Percentiles rank a stretch among this genome's conserved stretches.
Conservation (phyloP, 2,113 vertebrate genomes). For the Hassar affinis region DNA sequence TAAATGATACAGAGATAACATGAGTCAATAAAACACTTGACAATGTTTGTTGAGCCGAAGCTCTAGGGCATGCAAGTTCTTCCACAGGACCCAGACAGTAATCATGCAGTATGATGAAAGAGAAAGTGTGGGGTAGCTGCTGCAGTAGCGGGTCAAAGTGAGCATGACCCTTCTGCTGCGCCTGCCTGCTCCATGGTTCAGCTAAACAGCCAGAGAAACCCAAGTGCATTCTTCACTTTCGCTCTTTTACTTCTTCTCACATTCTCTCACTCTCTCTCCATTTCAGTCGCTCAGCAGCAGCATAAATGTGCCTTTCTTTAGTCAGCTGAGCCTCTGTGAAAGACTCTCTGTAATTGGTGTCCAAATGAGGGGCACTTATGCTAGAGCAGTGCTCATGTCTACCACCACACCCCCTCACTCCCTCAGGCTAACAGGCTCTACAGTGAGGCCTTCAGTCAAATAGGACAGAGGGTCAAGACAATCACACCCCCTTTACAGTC, state of each 20-base stretch:
- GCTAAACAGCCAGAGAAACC: constrained; percentile 57
- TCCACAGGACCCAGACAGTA: not conserved
- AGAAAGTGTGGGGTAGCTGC: not conserved
- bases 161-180: constrained; percentile 33
- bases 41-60: constrained; percentile 39
- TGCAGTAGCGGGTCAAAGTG: constrained; percentile 15
- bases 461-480: constrained; percentile 68
- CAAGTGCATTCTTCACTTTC: constrained; percentile 57
- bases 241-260: not conserved
- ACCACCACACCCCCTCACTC: constrained; percentile 45
- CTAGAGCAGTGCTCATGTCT: constrained; percentile 30
- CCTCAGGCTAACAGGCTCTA: constrained; percentile 53
- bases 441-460: constrained; percentile 64
- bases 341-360: constrained; percentile 74
- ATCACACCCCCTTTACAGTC: constrained; percentile 59
- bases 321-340: constrained; percentile 66
- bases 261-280: constrained; percentile 31
- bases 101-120: constrained; percentile 12
- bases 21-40: constrained; percentile 24
- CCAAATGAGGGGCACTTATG: constrained; percentile 61
- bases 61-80: constrained; percentile 33
- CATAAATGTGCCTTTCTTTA: constrained; percentile 77
- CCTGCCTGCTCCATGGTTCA: constrained; percentile 38
- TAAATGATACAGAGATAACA: constrained; percentile 36
- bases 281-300: constrained; percentile 64